Evolutionary conservation across 2,888 invertebrate species (phyloP).

Genomic region (Clistopyga incitator): DNA sequence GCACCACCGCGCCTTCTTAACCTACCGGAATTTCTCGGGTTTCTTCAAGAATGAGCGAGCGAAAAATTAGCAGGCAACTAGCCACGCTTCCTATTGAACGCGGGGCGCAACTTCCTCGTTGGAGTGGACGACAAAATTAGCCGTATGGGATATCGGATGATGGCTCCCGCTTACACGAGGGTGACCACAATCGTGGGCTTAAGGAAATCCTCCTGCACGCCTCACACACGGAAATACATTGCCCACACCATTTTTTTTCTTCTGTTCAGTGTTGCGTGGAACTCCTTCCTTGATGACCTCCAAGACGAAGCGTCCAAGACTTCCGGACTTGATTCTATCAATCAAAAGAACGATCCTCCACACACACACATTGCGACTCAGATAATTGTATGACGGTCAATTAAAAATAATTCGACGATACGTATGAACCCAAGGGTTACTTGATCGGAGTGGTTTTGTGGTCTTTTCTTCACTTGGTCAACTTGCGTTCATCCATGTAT

Average conservation of each 20-base stretch:
- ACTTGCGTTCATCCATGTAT: neutral
- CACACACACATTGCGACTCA: neutral
- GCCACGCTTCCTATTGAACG: constrained; percentile 67
- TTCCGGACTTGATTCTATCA: constrained; percentile 52
- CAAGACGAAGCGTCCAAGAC: constrained; percentile 42
- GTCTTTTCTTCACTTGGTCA: neutral
- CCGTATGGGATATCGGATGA: constrained; percentile 68
- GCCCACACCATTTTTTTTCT: neutral
- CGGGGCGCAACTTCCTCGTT: constrained; percentile 44
- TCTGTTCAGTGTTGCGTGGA: constrained; percentile 49
- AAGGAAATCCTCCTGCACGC: constrained; percentile 36
- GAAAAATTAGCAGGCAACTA: constrained; percentile 60
- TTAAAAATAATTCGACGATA: constrained; percentile 3
- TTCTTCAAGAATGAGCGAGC: constrained; percentile 12
- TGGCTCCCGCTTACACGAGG: constrained; percentile 33
- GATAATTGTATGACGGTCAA: neutral
- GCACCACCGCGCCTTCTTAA: constrained; percentile 25
- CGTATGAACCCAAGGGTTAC: neutral
- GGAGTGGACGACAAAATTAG: constrained; percentile 71
- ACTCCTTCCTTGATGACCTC: constrained; percentile 50
- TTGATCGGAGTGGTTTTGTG: neutral
- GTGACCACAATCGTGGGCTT: constrained; percentile 12
- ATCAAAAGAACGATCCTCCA: neutral
- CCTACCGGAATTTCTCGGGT: constrained; percentile 37
- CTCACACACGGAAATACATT: constrained; percentile 40